Evolutionary conservation across 2,113 vertebrate genomes (phyloP), one percentile per base, ranked within the genome.

Genomic region (Dipodomys merriami): DNA sequence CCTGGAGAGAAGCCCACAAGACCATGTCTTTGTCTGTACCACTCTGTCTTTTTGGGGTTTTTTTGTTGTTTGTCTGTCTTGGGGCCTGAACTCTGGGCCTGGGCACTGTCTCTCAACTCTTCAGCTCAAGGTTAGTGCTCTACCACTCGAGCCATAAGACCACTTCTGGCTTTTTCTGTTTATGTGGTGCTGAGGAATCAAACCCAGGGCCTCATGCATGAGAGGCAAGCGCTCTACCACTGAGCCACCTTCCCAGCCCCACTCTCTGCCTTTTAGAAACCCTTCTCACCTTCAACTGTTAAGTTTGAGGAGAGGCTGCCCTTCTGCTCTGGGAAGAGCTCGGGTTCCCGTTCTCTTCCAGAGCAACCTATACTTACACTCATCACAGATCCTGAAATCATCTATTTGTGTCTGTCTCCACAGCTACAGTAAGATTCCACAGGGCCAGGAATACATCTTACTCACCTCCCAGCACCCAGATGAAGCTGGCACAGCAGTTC

Each of bases 341-440:
- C 71, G 11, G 29, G 49, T 22, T 57, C 74, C 53, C 39, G 20
- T 23, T 86, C 49, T 57, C 62, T 16, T 46, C 62, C 33, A 69
- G 10, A 30, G 69, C 11, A 79, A 77, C 95, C 95, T 91, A 29
- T 71, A 89, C 85, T 90, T 93, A 91, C 25, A 6, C 78, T 91
- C 78, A 79, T 35, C 78, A 15, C 30, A 46, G 74, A 62, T 11
- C 3, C 85, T 80, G 80, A 91, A 88, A 78, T 82, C 65, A 91
- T 91, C 74, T 96, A 72, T 91, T 64, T 95, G 92, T 64, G 83
- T 91, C 94, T 95, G 88, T 92, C 91, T 95, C 88, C 33, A 57
- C 68, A 86, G 94, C 30, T 71, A 92, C 86, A 33, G 29, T 25
- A 76, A 85, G 91, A 92, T 33, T 83, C 91, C 89, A 93, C 60